Evolutionary conservation across 2,113 vertebrate genomes (phyloP).

Genomic region (Halichoeres trimaculatus): DNA sequence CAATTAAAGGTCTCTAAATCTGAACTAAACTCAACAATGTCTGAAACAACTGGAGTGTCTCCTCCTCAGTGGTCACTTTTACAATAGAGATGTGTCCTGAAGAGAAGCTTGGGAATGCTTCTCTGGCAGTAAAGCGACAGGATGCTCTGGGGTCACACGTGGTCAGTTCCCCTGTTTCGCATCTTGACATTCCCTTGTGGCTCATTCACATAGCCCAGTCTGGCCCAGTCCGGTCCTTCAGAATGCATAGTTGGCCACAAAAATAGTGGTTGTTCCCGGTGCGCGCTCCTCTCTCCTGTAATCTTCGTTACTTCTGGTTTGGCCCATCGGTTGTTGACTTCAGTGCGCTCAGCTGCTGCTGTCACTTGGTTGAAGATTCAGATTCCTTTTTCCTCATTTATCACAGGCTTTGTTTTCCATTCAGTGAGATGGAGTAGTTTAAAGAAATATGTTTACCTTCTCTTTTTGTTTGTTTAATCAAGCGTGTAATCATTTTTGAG

Average conservation of each 20-base stretch:
- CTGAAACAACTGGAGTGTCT: conserved; percentile 25
- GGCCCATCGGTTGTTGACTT: conserved; percentile 54
- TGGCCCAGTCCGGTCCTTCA: conserved; percentile 18
- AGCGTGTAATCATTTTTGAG: conserved; percentile 23
- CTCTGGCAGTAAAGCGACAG: conserved; percentile 39
- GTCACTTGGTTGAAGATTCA: conserved; percentile 10
- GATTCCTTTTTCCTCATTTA: neutral
- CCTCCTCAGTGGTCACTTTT: conserved; percentile 12
- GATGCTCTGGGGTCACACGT: conserved; percentile 41
- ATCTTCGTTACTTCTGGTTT: conserved; percentile 58
- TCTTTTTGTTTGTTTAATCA: conserved; percentile 37
- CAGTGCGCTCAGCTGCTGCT: conserved; percentile 35
- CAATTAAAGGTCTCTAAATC: conserved; percentile 23
- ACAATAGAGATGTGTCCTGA: conserved; percentile 24
- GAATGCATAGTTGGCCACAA: conserved; percentile 47
- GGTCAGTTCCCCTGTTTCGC: conserved; percentile 32
- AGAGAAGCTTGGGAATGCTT: conserved; percentile 43
- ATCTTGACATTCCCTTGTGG: conserved; percentile 16
- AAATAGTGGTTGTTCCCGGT: conserved; percentile 44
- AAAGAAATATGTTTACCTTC: conserved; percentile 6
- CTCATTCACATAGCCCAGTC: conserved; percentile 21
- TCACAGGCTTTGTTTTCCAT: conserved; percentile 18
- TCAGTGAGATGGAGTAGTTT: neutral
- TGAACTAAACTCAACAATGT: conserved; percentile 30
- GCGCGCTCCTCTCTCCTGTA: conserved; percentile 23